These are phyloP conservation scores for Cynopterus sphinx DNA, from an alignment of 2,797 vertebrate species.

Conservation along the genomic window DNA sequence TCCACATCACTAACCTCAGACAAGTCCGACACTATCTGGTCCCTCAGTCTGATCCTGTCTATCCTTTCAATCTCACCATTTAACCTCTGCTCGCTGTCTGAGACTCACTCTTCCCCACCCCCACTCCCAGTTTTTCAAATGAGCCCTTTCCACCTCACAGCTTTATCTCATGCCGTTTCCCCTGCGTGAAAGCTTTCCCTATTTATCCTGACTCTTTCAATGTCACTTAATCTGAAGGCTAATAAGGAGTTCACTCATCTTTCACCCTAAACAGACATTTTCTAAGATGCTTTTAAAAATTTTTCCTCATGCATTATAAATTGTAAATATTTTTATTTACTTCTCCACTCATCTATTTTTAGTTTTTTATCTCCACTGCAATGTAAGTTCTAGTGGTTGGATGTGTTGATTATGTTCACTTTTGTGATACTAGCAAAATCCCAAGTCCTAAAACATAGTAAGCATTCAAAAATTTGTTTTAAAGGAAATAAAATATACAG, in stretches of 20 bases:
- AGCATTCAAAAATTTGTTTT: neutral
- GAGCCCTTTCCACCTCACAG: neutral
- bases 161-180: neutral
- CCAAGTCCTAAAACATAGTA: neutral
- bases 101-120: neutral
- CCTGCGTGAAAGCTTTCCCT: neutral
- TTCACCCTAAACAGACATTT: neutral
- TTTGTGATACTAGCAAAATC: neutral
- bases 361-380: neutral
- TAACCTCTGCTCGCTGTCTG: neutral
- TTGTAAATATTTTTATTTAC: neutral
- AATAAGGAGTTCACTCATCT: neutral
- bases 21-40: neutral
- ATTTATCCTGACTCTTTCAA: neutral
- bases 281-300: neutral
- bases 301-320: neutral
- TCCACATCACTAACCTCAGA: neutral
- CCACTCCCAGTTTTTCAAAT: neutral
- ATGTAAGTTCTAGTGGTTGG: neutral
- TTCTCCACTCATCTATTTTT: neutral
- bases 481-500: neutral
- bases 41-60: neutral
- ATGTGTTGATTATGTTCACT: neutral
- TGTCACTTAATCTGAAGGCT: neutral
- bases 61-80: neutral